These are phyloP conservation scores for Cataglyphis livida DNA, from an alignment of 2,888 invertebrate genomes.

Conservation along the genomic window DNA sequence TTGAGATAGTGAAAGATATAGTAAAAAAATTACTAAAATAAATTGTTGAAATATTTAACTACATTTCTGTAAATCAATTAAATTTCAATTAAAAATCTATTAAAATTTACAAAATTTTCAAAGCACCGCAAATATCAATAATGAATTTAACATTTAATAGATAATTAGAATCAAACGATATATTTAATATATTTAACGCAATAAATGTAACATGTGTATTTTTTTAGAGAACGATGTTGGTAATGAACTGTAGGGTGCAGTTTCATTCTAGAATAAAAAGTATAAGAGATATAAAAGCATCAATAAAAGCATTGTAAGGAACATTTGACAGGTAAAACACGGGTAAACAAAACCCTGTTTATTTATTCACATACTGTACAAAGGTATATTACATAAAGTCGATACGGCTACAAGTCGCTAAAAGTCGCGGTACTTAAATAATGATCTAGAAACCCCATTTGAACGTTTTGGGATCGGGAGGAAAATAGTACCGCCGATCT, in stretches of 20 bases:
- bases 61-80: neutral
- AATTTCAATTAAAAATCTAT: neutral
- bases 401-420: conserved; percentile 70
- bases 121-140: neutral
- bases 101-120: neutral
- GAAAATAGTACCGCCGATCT: conserved; percentile 56
- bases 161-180: neutral
- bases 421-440: conserved; percentile 53
- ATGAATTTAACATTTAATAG: neutral
- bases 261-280: neutral
- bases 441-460: conserved; percentile 56
- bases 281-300: neutral
- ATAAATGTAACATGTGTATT: neutral
- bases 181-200: neutral
- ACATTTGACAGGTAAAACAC: conserved; percentile 13
- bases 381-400: conserved; percentile 85
- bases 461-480: conserved; percentile 63
- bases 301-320: neutral
- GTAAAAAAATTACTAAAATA: neutral
- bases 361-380: conserved; percentile 85
- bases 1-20: neutral
- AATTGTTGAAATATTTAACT: neutral
- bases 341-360: conserved; percentile 81
- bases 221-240: neutral
- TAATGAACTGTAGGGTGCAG: neutral